Evolutionary conservation across 2,888 invertebrate genomes (phyloP).

Genomic region (Ryuthela nishihirai): DNA sequence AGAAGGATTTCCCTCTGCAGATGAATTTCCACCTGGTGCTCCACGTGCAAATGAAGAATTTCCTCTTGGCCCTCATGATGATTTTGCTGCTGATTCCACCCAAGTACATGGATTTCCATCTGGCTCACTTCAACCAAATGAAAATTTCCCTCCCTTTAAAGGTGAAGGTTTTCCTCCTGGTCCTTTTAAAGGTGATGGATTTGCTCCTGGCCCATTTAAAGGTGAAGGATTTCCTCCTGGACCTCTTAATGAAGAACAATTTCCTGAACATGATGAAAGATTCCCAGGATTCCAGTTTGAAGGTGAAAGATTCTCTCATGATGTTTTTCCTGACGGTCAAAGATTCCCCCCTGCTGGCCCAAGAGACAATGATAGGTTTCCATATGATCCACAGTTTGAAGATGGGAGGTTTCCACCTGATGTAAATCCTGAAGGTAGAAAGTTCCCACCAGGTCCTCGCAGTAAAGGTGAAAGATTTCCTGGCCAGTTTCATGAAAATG

Average conservation of each 20-base stretch:
- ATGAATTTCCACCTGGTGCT: constrained; percentile 9
- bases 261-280: background rate
- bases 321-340: background rate
- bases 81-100: too few species aligned
- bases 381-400: too few species aligned
- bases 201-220: background rate
- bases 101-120: too few species aligned
- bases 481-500: too few species aligned
- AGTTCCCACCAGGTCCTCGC: too few species aligned
- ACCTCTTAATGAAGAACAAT: background rate
- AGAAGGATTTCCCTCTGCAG: constrained; percentile 13
- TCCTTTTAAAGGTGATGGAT: background rate
- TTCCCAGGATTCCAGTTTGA: background rate
- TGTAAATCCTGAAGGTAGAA: too few species aligned
- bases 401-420: too few species aligned
- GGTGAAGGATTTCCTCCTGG: constrained; percentile 2
- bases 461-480: too few species aligned
- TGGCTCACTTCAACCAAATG: too few species aligned
- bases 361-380: too few species aligned
- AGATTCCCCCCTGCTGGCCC: constrained; percentile 2
- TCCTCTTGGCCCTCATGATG: constrained; percentile 2
- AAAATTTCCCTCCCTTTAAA: too few species aligned
- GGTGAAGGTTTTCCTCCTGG: constrained; percentile 3
- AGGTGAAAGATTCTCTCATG: background rate
- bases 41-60: constrained; percentile 5